A percentile compares a stretch with the other conserved stretches of the same genome.
Conservation (phyloP, 2,113 vertebrate genomes). For the Phalacrocorax aristotelis region DNA sequence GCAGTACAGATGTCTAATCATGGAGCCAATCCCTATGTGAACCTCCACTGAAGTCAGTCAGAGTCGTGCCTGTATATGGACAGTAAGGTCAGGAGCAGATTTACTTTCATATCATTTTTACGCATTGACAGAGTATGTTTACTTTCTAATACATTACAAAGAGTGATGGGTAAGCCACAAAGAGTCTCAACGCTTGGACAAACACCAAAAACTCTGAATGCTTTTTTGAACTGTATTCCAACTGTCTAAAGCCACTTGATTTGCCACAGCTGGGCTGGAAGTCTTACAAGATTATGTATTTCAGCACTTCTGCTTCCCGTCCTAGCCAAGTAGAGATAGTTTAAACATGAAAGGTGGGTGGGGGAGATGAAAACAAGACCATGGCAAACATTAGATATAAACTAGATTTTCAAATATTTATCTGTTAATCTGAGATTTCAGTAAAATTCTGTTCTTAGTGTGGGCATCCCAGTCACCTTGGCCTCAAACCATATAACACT, state of each 20-base stretch:
- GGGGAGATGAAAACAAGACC: fast-evolving
- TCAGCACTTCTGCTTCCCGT: constrained; percentile 44
- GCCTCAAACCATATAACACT: not conserved
- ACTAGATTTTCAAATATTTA: not conserved
- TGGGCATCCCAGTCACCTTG: not conserved
- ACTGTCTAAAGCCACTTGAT: constrained; percentile 44
- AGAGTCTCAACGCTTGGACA: constrained; percentile 5
- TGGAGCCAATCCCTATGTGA: not conserved
- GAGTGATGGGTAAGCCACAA: constrained; percentile 25
- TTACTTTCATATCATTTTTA: not conserved
- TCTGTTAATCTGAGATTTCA: not conserved
- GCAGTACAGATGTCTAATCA: not conserved
- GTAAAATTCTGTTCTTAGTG: not conserved
- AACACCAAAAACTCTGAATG: constrained; percentile 10
- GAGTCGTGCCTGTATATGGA: not conserved
- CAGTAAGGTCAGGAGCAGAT: not conserved
- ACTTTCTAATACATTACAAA: constrained; percentile 6
- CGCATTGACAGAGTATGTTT: not conserved
- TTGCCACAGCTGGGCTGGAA: constrained; percentile 50
- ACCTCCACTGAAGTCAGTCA: not conserved
- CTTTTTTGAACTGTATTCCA: constrained; percentile 44
- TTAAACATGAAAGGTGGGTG: not conserved
- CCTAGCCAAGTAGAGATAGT: not conserved
- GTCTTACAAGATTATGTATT: constrained; percentile 21
- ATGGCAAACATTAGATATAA: not conserved